Conservation (phyloP, 2,888 invertebrate genomes). For the Monopis laevigella region DNA sequence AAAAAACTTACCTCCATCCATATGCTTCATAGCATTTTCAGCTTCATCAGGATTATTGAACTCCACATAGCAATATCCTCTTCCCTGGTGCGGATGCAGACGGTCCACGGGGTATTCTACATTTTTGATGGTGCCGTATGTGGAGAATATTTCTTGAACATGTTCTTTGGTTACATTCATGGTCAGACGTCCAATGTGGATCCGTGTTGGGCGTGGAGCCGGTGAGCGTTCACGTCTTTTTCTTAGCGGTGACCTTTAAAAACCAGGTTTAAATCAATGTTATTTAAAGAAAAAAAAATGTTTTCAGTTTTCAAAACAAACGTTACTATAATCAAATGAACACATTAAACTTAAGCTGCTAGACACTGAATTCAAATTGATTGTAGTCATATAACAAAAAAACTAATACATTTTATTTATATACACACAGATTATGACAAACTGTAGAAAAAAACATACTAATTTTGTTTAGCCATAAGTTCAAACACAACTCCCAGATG, state of each 20-base stretch:
- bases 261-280: no score
- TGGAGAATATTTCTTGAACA: conserved; percentile 90
- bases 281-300: no score
- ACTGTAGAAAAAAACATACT: no score
- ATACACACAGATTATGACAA: no score
- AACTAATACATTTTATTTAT: no score
- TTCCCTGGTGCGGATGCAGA: conserved; percentile 86
- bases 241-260: conserved; percentile 68
- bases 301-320: no score
- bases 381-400: no score
- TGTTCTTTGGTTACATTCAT: conserved; percentile 93
- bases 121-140: conserved; percentile 84
- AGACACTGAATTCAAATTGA: no score
- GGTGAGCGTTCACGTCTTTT: conserved; percentile 86
- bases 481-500: no score
- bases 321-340: no score
- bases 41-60: conserved; percentile 94
- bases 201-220: conserved; percentile 90
- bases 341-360: no score
- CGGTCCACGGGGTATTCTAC: conserved; percentile 93
- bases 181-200: conserved; percentile 93
- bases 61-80: conserved; percentile 96
- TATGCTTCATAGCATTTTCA: conserved; percentile 98
- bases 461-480: no score
- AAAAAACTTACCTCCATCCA: conserved; percentile 95